A percentile compares a stretch with the other conserved stretches of the same genome.
Conservation (phyloP, 2,113 vertebrate species). For the Archilochus colubris region DNA sequence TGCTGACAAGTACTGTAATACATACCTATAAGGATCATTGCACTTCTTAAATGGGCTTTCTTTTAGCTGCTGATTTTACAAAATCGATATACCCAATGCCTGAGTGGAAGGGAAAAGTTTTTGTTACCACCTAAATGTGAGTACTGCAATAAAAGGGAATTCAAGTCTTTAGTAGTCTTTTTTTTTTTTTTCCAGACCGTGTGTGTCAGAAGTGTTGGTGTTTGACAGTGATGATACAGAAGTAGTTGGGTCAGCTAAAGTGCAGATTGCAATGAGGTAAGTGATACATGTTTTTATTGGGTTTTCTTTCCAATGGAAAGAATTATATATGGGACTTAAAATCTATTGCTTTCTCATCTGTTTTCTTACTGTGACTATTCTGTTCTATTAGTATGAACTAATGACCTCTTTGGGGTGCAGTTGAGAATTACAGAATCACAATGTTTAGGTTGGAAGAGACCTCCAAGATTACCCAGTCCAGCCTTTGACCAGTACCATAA, state of each 20-base stretch:
- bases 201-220: slow-evolving; percentile 65
- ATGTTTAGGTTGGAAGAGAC: no score
- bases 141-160: not conserved
- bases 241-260: slow-evolving; percentile 79
- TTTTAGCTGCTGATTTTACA: slow-evolving; percentile 30
- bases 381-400: not conserved
- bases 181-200: slow-evolving; percentile 62
- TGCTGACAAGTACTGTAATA: slow-evolving; percentile 47
- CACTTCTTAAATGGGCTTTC: slow-evolving; percentile 32
- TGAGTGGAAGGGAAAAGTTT: not conserved
- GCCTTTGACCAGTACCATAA: no score
- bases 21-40: slow-evolving; percentile 45
- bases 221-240: slow-evolving; percentile 80
- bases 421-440: not conserved
- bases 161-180: not conserved
- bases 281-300: not conserved
- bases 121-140: not conserved
- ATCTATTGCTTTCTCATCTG: not conserved
- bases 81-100: not conserved
- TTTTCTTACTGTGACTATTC: not conserved
- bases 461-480: no score
- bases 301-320: not conserved
- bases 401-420: not conserved
- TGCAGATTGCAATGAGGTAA: slow-evolving; percentile 91
- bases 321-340: not conserved